Base-by-base conservation (phyloP, 2,888 invertebrate genomes). In the Megastigmus dorsalis region DNA sequence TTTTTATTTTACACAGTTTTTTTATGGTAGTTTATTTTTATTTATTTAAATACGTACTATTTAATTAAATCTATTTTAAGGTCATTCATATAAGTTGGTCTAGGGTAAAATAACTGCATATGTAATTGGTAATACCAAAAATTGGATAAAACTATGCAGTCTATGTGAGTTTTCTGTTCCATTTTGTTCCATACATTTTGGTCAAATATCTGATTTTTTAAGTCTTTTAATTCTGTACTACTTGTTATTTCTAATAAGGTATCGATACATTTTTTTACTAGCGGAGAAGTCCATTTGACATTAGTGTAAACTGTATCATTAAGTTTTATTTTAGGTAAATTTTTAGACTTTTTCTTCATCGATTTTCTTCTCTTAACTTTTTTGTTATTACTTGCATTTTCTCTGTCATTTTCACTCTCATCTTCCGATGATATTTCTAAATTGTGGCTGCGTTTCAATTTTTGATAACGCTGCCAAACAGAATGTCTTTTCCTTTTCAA, bases 51-150 rank as follows among this genome's bases (percentile, higher is more conserved):
- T 63, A 82, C 84, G 82, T 73, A 85, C 85, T 82, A 82, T 77
- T 85, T 82, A 55, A 86, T 86, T 28, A 86, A 67, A 76, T 81
- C 79, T 43, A 86, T 81, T 73, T 83, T 86, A 7, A 84, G 77
- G 43, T 83, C 81, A 57, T 81, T 84, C 23, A 83, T 70, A 63
- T 80, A 84, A 50, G 86, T 77, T 2, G 80, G 77, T 23, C 76
- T 43, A 10, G 79, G 59, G 66, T 79, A 82, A 71, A 84, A 87
- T 26, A 87, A 73, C 72, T 87, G 86, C 72, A 84, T 28, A 48
- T 87, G 86, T 23, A 87, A 75, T 18, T 82, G 83, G 5, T 54
- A 3, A 10, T 74, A 62, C 86, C 86, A 86, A 74, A 84, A 84
- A 3, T 68, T 41, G 65, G 77, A 75, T 10, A 86, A 68, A 3